Percentiles rank a stretch among this genome's conserved stretches.
Conservation (phyloP, 2,888 invertebrate species). For the Pterostichus madidus region DNA sequence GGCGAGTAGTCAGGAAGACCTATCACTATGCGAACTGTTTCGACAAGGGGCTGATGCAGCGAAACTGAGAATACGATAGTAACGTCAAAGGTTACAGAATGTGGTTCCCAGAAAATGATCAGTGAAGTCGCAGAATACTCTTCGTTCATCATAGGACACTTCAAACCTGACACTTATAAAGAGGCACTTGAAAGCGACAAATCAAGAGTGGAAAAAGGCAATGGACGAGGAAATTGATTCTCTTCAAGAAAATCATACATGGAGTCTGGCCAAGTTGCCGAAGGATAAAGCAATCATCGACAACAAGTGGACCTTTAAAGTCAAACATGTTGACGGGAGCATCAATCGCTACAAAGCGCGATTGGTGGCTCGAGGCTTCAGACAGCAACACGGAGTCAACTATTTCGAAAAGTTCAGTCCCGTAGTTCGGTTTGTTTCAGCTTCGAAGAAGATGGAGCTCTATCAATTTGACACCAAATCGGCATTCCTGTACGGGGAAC, state of each 20-base stretch:
- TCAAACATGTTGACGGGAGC: constrained; percentile 67
- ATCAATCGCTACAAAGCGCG: constrained; percentile 69
- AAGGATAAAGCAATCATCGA: neutral
- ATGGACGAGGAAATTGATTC: constrained; percentile 64
- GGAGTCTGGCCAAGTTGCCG: constrained; percentile 33
- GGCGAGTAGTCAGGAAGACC: constrained; percentile 68
- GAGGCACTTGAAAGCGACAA: constrained; percentile 36
- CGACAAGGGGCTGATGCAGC: constrained; percentile 72
- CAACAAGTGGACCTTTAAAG: constrained; percentile 45
- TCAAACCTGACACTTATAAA: constrained; percentile 19
- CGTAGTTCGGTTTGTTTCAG: constrained; percentile 70
- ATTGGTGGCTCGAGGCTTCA: constrained; percentile 69
- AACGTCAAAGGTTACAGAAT: constrained; percentile 68
- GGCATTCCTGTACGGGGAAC: constrained; percentile 70
- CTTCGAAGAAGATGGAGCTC: constrained; percentile 68
- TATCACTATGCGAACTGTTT: constrained; percentile 73
- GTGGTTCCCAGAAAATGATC: constrained; percentile 67
- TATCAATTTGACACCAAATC: constrained; percentile 72
- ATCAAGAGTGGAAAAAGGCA: constrained; percentile 40
- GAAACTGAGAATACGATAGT: constrained; percentile 71
- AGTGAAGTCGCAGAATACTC: neutral
- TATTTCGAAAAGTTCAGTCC: constrained; percentile 72
- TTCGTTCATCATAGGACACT: neutral
- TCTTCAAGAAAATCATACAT: constrained; percentile 47
- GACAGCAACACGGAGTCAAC: constrained; percentile 69